These are phyloP conservation scores for Steatornis caripensis DNA, from an alignment of 2,113 vertebrate species.

Conservation along the genomic window DNA sequence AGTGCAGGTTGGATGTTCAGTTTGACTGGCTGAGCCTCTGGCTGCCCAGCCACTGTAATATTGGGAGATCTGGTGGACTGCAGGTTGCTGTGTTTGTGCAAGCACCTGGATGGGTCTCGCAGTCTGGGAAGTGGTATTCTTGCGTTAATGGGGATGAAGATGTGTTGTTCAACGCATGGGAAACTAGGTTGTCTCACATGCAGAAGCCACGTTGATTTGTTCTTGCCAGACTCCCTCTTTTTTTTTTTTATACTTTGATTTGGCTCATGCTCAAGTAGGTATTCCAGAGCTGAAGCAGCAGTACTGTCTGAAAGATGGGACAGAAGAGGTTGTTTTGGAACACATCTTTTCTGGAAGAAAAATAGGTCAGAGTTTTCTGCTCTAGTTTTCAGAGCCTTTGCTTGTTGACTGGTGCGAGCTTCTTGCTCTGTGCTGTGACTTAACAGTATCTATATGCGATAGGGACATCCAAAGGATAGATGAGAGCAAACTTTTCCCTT, in stretches of 20 bases:
- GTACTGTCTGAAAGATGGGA: neutral
- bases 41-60: neutral
- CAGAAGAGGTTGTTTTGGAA: slow-evolving; percentile 18
- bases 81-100: neutral
- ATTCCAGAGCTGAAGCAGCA: neutral
- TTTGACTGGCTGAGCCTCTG: neutral
- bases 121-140: neutral
- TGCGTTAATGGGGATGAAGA: neutral
- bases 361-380: slow-evolving; percentile 36
- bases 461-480: neutral
- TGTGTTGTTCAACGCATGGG: rapidly evolving
- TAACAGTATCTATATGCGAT: neutral
- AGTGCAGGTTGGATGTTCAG: neutral
- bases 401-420: neutral
- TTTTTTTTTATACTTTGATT: neutral
- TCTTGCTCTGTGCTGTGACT: neutral
- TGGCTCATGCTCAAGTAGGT: neutral
- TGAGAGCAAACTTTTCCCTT: neutral
- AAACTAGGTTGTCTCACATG: neutral
- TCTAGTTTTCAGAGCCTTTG: slow-evolving; percentile 2
- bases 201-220: neutral
- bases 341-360: neutral
- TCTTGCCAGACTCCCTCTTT: neutral
- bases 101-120: neutral
- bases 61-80: neutral